Evolutionary conservation across 2,888 invertebrate genomes (phyloP).

Genomic region (Gortyna flavago): DNA sequence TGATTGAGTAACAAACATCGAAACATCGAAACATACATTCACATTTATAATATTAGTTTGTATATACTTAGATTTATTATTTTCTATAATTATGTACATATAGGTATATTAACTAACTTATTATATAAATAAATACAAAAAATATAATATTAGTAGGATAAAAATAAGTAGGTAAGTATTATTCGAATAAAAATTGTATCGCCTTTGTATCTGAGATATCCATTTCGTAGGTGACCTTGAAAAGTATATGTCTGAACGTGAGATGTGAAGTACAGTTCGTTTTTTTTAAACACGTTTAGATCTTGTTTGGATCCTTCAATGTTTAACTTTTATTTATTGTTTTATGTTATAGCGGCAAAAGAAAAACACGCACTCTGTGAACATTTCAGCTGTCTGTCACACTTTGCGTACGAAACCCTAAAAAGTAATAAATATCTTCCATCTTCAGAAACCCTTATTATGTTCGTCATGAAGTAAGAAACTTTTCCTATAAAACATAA

Average conservation of each 20-base stretch:
- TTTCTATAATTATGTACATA: no score
- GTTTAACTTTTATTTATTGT: no score
- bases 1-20: no score
- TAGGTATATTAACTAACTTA: no score
- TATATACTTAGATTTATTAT: no score
- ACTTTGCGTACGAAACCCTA: neutral
- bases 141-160: neutral
- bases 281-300: no score
- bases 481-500: conserved; percentile 53
- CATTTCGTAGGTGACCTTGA: neutral
- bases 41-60: no score
- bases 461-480: conserved; percentile 37
- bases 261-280: neutral
- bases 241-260: neutral
- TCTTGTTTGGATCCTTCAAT: no score
- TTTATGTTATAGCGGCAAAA: no score
- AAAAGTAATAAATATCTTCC: conserved; percentile 19
- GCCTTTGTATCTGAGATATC: neutral
- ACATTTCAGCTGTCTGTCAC: neutral
- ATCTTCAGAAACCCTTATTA: conserved; percentile 14
- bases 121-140: no score
- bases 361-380: no score
- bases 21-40: neutral
- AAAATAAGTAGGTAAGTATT: neutral
- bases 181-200: neutral